A percentile compares a stretch with the other conserved stretches of the same genome.
Conservation (phyloP, 2,797 vertebrate genomes). For the Anguilla anguilla region DNA sequence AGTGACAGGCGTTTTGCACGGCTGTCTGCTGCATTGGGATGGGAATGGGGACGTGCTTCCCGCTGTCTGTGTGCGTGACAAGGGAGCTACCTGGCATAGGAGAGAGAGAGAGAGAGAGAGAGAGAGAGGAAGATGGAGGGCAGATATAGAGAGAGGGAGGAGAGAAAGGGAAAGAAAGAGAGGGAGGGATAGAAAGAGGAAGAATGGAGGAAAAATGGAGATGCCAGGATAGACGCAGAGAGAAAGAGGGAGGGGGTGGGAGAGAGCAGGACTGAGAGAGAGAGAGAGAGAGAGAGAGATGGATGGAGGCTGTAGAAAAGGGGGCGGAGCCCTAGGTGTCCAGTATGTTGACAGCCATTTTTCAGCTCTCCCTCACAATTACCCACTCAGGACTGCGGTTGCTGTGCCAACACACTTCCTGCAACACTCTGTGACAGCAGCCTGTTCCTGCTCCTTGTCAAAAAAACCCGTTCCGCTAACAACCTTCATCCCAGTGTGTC, state of each 20-base stretch:
- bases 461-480: not conserved
- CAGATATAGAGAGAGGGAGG: no score
- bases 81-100: not conserved
- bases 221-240: no score
- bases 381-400: not conserved
- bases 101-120: not conserved
- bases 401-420: not conserved
- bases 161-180: no score
- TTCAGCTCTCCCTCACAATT: not conserved
- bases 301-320: not conserved
- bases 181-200: no score
- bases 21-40: not conserved
- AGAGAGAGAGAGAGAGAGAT: not conserved
- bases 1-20: not conserved
- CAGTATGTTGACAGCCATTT: not conserved
- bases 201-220: no score
- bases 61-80: not conserved
- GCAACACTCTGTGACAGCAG: not conserved
- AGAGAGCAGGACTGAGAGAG: no score
- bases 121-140: no score
- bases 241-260: no score
- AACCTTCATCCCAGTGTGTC: not conserved
- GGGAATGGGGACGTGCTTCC: not conserved
- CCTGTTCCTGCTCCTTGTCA: not conserved
- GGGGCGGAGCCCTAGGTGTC: not conserved